Percentiles rank a stretch among this genome's conserved stretches.
These are phyloP conservation scores for Apostichopus japonicus DNA, from an alignment of 35 echinoderm and acorn worm species.

Conservation along the genomic window DNA sequence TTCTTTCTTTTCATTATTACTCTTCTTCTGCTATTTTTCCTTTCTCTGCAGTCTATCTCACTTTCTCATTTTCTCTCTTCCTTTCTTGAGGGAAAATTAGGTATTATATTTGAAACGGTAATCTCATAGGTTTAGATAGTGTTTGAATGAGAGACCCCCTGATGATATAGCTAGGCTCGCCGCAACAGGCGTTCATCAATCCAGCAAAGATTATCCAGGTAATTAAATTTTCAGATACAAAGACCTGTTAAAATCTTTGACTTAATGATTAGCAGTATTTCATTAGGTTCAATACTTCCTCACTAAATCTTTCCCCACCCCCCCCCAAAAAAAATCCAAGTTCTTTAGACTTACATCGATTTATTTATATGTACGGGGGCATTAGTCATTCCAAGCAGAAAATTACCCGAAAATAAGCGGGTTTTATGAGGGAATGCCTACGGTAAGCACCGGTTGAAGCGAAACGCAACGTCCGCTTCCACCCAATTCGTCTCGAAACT, in stretches of 20 bases:
- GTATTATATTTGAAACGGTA: too few species aligned
- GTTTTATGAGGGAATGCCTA: conserved; percentile 38
- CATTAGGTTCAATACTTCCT: too few species aligned
- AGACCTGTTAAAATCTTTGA: background rate
- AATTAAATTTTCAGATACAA: conserved; percentile 22
- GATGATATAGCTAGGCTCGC: background rate
- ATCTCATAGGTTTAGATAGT: too few species aligned
- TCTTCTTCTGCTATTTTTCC: too few species aligned
- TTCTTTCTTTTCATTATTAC: too few species aligned
- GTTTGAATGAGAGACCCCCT: too few species aligned
- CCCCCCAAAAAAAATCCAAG: background rate
- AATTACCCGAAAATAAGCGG: background rate
- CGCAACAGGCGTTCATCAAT: conserved; percentile 13
- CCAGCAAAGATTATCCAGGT: conserved; percentile 6
- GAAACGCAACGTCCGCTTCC: conserved; percentile 31
- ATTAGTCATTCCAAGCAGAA: background rate
- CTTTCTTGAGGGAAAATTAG: too few species aligned
- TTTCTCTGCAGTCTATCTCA: too few species aligned
- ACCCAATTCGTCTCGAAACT: conserved; percentile 3
- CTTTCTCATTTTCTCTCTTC: too few species aligned
- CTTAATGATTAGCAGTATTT: background rate
- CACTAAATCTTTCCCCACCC: too few species aligned
- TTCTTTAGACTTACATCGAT: conserved; percentile 23
- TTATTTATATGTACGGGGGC: background rate
- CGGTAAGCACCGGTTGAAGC: conserved; percentile 31